Conservation (phyloP, 2,797 vertebrate genomes). For the Anolis apletophallus region DNA sequence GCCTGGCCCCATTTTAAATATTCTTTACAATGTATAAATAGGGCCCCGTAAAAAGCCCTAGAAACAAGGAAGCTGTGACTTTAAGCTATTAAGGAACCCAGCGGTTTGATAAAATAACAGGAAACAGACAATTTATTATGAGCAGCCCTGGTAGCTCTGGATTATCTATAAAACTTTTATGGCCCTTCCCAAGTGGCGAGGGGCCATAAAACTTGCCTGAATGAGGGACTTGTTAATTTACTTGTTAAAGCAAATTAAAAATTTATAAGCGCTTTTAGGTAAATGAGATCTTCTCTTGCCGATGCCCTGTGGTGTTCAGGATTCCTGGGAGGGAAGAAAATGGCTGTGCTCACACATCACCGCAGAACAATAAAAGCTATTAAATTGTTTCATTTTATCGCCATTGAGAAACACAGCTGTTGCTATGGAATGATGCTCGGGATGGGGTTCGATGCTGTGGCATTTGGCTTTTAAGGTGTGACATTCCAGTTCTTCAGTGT, state of each 20-base stretch:
- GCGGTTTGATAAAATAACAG: slow-evolving; percentile 93
- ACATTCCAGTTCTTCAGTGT: background rate
- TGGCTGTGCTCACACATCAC: slow-evolving; percentile 89
- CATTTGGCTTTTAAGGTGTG: slow-evolving; percentile 40
- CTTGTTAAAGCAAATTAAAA: slow-evolving; percentile 99
- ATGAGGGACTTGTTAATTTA: slow-evolving; percentile 99
- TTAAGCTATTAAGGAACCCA: slow-evolving; percentile 88
- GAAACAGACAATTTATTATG: slow-evolving; percentile 99
- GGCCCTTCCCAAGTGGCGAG: slow-evolving; percentile 93
- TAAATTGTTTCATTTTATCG: slow-evolving; percentile 97
- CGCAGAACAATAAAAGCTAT: slow-evolving; percentile 97
- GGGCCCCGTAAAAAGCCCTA: slow-evolving; percentile 75
- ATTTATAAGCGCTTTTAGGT: slow-evolving; percentile 99
- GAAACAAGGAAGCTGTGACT: slow-evolving; percentile 83
- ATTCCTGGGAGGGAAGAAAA: slow-evolving; percentile 91
- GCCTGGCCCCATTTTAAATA: slow-evolving; percentile 80
- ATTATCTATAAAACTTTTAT: slow-evolving; percentile 99
- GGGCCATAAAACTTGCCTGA: slow-evolving; percentile 98
- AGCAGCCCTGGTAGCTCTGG: slow-evolving; percentile 90
- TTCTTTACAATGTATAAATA: slow-evolving; percentile 85
- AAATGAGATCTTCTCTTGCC: slow-evolving; percentile 99
- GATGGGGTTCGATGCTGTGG: slow-evolving; percentile 80
- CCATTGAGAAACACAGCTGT: slow-evolving; percentile 88
- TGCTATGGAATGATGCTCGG: slow-evolving; percentile 88
- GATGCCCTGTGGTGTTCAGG: slow-evolving; percentile 87